Conservation (phyloP, 2,888 invertebrate genomes). For the Clanis bilineata region DNA sequence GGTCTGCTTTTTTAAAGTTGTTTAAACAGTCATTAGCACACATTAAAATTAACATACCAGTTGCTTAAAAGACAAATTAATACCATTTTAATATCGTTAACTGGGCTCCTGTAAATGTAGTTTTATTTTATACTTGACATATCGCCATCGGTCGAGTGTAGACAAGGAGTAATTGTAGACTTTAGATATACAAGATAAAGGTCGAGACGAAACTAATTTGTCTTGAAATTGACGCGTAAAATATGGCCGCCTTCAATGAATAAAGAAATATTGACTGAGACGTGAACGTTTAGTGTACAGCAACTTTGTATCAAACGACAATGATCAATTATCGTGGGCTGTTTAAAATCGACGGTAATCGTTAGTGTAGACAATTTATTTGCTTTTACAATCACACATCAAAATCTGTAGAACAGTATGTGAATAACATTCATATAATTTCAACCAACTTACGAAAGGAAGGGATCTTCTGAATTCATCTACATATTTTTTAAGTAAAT, state of each 20-base stretch:
- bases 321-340: not conserved
- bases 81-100: not conserved
- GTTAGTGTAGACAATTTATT: too few relatives aligned
- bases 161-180: conserved; percentile 16
- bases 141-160: conserved; percentile 16
- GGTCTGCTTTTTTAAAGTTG: too few relatives aligned
- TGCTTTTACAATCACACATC: too few relatives aligned
- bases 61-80: too few relatives aligned
- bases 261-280: not conserved
- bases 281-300: not conserved
- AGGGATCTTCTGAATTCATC: too few relatives aligned
- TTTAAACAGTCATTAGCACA: too few relatives aligned
- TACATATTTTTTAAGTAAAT: too few relatives aligned
- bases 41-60: too few relatives aligned
- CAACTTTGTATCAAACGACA: not conserved
- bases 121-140: conserved; percentile 20
- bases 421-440: too few relatives aligned
- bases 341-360: too few relatives aligned
- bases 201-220: conserved; percentile 13
- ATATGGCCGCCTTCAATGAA: not conserved
- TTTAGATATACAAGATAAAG: conserved; percentile 24
- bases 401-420: too few relatives aligned
- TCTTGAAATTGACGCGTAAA: conserved; percentile 7
- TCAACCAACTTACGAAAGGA: too few relatives aligned
- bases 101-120: not conserved